phyloP scores from a whole-genome alignment of 2,888 invertebrate species.

The Blastobasis adustella region DNA sequence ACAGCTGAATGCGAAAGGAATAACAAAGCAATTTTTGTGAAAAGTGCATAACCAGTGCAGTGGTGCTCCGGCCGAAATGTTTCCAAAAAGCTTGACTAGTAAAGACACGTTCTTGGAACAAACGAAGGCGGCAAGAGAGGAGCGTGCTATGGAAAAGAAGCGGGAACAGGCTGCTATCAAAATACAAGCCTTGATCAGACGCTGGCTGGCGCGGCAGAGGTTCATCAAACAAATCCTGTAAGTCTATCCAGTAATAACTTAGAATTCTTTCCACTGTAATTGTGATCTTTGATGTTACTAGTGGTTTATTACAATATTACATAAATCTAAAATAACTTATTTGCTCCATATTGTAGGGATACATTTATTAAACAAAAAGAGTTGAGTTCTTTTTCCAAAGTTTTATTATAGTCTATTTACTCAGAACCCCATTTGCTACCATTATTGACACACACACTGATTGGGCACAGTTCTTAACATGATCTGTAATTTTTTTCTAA shows the following conservation, averaged over 20 bases:
- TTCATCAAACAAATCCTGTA: slow-evolving; percentile 82
- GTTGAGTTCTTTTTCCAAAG: too few relatives aligned
- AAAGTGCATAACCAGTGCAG: slow-evolving; percentile 26
- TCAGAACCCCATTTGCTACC: too few relatives aligned
- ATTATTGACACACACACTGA: too few relatives aligned
- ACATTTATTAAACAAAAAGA: too few relatives aligned
- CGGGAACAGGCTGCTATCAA: slow-evolving; percentile 82
- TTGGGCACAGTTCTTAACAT: too few relatives aligned
- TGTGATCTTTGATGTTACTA: too few relatives aligned
- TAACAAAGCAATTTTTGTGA: slow-evolving; percentile 40
- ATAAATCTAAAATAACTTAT: too few relatives aligned
- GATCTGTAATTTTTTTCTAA: too few relatives aligned
- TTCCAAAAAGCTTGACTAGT: slow-evolving; percentile 66
- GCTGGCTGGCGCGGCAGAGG: slow-evolving; percentile 80
- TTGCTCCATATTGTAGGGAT: too few relatives aligned
- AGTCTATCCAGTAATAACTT: slow-evolving; percentile 35
- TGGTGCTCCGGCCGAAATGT: slow-evolving; percentile 39
- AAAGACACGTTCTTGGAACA: slow-evolving; percentile 90
- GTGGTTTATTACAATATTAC: too few relatives aligned
- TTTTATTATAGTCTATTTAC: too few relatives aligned
- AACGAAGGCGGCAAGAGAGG: slow-evolving; percentile 92
- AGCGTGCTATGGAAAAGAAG: slow-evolving; percentile 89
- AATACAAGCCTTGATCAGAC: slow-evolving; percentile 84
- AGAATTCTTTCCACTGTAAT: too few relatives aligned
- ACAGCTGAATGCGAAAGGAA: slow-evolving; percentile 29